phyloP scores from a whole-genome alignment of 2,113 vertebrate genomes.

The Microcebus jonahi region DNA sequence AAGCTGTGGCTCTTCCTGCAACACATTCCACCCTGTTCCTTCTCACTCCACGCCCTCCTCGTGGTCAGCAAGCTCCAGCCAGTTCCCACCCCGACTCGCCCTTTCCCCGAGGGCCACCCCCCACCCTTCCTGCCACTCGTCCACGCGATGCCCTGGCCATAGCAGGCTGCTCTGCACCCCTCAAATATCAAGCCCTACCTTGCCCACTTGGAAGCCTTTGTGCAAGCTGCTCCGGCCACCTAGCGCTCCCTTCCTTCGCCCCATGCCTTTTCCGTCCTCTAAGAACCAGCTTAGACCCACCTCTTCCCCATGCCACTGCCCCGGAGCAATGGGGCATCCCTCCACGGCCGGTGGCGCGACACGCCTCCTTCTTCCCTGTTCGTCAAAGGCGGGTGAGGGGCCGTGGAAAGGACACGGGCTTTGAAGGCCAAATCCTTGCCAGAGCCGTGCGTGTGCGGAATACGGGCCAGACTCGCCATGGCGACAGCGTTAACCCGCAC shows the following conservation, averaged over 20 bases:
- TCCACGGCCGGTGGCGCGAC: rapidly evolving
- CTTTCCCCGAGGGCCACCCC: background rate
- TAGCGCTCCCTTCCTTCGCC: background rate
- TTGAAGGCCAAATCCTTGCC: background rate
- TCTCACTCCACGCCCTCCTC: background rate
- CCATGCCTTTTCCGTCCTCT: background rate
- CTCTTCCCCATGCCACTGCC: rapidly evolving
- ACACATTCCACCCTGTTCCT: rapidly evolving
- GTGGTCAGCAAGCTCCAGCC: too few relatives aligned
- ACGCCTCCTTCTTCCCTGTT: rapidly evolving
- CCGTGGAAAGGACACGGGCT: too few relatives aligned
- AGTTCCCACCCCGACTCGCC: rapidly evolving
- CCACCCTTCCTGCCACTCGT: background rate
- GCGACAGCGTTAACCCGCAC: rapidly evolving
- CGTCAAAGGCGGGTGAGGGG: background rate
- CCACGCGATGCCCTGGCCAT: too few relatives aligned
- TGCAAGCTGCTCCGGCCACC: rapidly evolving
- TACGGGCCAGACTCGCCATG: rapidly evolving
- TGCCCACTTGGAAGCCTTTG: too few relatives aligned
- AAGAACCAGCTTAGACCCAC: background rate
- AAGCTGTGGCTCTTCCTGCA: too few relatives aligned
- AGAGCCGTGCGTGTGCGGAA: background rate
- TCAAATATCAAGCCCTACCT: rapidly evolving
- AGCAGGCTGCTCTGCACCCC: background rate
- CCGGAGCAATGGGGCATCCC: rapidly evolving